Conservation (phyloP, 2,888 invertebrate genomes). For the Masnerella sp. region DNA sequence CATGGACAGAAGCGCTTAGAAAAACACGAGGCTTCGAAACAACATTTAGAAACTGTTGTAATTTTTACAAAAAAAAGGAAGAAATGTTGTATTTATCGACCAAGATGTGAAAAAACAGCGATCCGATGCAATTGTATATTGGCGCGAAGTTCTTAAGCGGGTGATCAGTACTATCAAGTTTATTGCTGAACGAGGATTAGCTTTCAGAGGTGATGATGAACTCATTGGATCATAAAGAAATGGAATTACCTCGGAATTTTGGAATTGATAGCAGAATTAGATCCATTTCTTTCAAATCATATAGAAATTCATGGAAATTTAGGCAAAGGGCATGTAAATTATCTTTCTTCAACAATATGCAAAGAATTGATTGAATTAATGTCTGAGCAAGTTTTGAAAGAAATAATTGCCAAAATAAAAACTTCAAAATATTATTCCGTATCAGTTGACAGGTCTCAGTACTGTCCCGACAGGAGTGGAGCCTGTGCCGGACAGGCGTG, state of each 20-base stretch:
- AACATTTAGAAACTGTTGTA: background rate
- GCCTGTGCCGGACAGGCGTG: too few species aligned
- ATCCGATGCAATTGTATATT: background rate
- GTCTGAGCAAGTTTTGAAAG: slow-evolving; percentile 40
- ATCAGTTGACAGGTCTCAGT: slow-evolving; percentile 64
- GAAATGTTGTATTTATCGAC: background rate
- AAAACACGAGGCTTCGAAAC: too few species aligned
- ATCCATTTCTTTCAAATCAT: background rate
- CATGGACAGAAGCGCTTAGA: background rate
- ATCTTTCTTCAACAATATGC: slow-evolving; percentile 29
- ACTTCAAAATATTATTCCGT: slow-evolving; percentile 62
- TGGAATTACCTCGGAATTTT: slow-evolving; percentile 1
- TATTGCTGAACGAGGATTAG: slow-evolving; percentile 1
- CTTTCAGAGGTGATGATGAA: background rate
- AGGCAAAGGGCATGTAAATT: slow-evolving; percentile 4
- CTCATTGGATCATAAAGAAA: background rate
- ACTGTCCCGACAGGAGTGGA: too few species aligned
- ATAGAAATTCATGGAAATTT: background rate
- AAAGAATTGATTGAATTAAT: slow-evolving; percentile 58
- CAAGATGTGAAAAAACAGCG: background rate
- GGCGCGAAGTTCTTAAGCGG: background rate
- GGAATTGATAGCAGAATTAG: background rate
- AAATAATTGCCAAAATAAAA: slow-evolving; percentile 43
- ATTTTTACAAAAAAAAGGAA: background rate
- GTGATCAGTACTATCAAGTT: background rate